Evolutionary conservation across 2,888 invertebrate genomes (phyloP).

Genomic region (Allacma fusca): DNA sequence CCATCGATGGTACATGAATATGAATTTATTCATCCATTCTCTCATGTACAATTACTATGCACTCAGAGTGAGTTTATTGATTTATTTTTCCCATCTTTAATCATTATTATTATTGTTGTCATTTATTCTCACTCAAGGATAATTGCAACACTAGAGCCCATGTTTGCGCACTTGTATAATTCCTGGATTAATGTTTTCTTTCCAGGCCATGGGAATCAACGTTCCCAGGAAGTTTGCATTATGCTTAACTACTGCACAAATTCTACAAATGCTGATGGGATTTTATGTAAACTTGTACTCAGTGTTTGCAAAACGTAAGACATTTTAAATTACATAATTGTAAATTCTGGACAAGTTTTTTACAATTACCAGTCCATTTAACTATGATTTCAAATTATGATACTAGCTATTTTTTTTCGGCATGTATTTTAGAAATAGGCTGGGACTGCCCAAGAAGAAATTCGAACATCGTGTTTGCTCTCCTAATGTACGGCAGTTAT

Average conservation of each 20-base stretch:
- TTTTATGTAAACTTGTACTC: slow-evolving; percentile 40
- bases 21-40: slow-evolving; percentile 46
- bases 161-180: too few species aligned
- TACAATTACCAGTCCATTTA: not conserved
- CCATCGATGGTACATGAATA: slow-evolving; percentile 50
- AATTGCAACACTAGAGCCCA: too few species aligned
- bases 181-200: too few species aligned
- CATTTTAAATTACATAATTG: not conserved
- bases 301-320: slow-evolving; percentile 37
- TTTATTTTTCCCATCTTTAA: too few species aligned
- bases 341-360: not conserved
- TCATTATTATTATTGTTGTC: too few species aligned
- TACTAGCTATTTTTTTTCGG: not conserved
- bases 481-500: slow-evolving; percentile 38
- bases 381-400: not conserved
- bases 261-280: slow-evolving; percentile 44
- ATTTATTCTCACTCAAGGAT: too few species aligned
- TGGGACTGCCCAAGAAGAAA: slow-evolving; percentile 30
- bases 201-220: slow-evolving; percentile 40
- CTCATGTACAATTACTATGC: slow-evolving; percentile 48
- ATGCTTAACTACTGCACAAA: slow-evolving; percentile 36
- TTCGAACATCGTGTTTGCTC: slow-evolving; percentile 30
- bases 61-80: slow-evolving; percentile 54
- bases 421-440: slow-evolving; percentile 25
- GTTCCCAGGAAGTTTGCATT: slow-evolving; percentile 37